Conservation (phyloP, 1,140 invertebrate genomes). For the Ladona fulva region DNA sequence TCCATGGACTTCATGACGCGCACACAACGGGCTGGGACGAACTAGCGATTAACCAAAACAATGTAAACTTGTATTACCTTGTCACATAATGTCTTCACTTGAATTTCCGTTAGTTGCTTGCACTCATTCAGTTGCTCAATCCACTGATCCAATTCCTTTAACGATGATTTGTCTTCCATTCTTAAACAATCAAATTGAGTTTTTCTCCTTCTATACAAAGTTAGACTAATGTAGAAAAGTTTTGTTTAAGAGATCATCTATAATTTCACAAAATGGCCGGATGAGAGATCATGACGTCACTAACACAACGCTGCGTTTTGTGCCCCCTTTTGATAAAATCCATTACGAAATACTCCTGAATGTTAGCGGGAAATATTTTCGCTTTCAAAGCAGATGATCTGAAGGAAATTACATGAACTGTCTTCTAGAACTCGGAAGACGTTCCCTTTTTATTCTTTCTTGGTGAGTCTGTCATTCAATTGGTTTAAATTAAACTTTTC, state of each 20-base stretch:
- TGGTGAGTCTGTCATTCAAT: too few species aligned
- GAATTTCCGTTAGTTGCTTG: constrained; percentile 98
- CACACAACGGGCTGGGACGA: constrained; percentile 29
- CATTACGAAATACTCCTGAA: too few species aligned
- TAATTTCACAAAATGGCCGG: not conserved
- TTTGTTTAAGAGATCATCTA: not conserved
- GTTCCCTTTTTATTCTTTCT: too few species aligned
- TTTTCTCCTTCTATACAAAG: not conserved
- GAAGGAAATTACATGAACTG: too few species aligned
- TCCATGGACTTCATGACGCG: constrained; percentile 32
- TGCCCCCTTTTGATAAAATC: too few species aligned
- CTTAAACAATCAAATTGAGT: not conserved
- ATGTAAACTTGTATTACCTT: constrained; percentile 63
- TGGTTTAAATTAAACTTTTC: too few species aligned
- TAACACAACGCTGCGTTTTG: too few species aligned
- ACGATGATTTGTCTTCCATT: constrained; percentile 87
- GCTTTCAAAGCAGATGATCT: too few species aligned
- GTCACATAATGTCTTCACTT: constrained; percentile 99
- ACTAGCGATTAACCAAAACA: not conserved
- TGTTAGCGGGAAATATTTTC: too few species aligned
- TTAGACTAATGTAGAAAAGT: not conserved
- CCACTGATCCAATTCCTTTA: constrained; percentile 99
- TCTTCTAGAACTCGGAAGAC: too few species aligned
- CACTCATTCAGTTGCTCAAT: constrained; percentile 99
- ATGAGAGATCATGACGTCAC: not conserved